These are phyloP conservation scores for Drosophila infuscata DNA, from an alignment of 2,888 invertebrate species.

Conservation along the genomic window DNA sequence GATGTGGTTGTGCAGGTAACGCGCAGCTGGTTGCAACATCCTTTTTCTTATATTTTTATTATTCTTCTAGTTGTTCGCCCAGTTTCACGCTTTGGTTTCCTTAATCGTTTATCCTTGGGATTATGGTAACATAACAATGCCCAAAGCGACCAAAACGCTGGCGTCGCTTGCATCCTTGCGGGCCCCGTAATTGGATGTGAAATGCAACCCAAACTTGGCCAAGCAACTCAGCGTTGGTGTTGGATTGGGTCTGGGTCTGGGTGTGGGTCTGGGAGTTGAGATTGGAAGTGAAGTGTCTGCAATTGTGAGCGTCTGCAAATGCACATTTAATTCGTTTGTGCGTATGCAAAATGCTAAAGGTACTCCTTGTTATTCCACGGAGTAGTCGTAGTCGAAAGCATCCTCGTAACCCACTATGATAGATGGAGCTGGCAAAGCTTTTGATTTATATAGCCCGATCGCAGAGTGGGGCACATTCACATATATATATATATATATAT, in stretches of 20 bases:
- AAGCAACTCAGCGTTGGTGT: constrained; percentile 10
- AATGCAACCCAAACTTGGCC: constrained; percentile 56
- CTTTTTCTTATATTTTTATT: not conserved
- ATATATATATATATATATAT: constrained; percentile 20
- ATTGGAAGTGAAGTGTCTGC: constrained; percentile 47
- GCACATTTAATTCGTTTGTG: constrained; percentile 75
- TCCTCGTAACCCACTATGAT: constrained; percentile 65
- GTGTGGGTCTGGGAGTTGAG: constrained; percentile 8
- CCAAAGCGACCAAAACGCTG: constrained; percentile 63
- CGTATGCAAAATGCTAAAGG: constrained; percentile 30
- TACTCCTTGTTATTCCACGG: not conserved
- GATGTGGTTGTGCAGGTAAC: constrained; percentile 14
- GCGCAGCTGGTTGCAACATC: constrained; percentile 40
- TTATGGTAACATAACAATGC: constrained; percentile 78
- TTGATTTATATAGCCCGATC: constrained; percentile 72
- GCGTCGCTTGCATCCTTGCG: constrained; percentile 56
- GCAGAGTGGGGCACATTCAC: constrained; percentile 58
- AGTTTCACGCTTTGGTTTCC: constrained; percentile 73
- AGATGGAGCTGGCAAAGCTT: constrained; percentile 76
- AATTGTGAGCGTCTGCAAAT: constrained; percentile 68
- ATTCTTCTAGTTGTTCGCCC: constrained; percentile 42
- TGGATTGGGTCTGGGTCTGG: too few species aligned
- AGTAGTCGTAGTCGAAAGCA: not conserved
- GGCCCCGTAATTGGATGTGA: constrained; percentile 71
- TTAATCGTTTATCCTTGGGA: constrained; percentile 75